phyloP scores from a whole-genome alignment of 2,113 vertebrate species.

The Chamaetylas fuelleborni region DNA sequence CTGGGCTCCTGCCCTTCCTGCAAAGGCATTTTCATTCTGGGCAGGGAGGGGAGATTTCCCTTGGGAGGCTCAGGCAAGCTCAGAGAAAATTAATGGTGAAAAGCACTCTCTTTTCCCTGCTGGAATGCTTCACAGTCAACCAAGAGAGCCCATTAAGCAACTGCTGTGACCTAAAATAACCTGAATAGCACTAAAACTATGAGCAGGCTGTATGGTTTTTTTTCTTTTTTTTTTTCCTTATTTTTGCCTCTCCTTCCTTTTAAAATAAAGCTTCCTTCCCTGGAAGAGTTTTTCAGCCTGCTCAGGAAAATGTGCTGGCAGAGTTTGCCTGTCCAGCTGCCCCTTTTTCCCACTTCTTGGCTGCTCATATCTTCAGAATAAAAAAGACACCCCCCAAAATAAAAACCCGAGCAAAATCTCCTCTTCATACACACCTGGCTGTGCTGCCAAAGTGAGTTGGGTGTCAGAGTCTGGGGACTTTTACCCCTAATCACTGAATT shows the following conservation, averaged over 20 bases:
- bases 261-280: background rate
- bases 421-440: background rate
- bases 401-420: rapidly evolving
- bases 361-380: background rate
- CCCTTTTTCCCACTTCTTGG: background rate
- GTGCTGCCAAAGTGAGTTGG: background rate
- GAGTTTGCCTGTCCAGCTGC: background rate
- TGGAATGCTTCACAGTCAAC: background rate
- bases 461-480: background rate
- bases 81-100: slow-evolving; percentile 34
- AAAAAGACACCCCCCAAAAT: background rate
- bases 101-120: slow-evolving; percentile 28
- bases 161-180: slow-evolving; percentile 20
- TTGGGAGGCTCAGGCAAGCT: slow-evolving; percentile 2
- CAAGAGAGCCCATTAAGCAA: slow-evolving; percentile 9
- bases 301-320: background rate
- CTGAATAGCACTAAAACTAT: background rate
- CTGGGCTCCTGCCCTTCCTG: background rate
- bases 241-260: background rate
- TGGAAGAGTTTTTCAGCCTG: background rate
- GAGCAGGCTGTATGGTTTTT: background rate
- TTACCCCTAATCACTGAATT: background rate
- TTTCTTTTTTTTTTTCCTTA: background rate
- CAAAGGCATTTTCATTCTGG: background rate
- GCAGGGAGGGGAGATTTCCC: background rate